Evolutionary conservation across 92 coral and sea anemone species (phyloP).

Genomic region (Phenganax marumi): DNA sequence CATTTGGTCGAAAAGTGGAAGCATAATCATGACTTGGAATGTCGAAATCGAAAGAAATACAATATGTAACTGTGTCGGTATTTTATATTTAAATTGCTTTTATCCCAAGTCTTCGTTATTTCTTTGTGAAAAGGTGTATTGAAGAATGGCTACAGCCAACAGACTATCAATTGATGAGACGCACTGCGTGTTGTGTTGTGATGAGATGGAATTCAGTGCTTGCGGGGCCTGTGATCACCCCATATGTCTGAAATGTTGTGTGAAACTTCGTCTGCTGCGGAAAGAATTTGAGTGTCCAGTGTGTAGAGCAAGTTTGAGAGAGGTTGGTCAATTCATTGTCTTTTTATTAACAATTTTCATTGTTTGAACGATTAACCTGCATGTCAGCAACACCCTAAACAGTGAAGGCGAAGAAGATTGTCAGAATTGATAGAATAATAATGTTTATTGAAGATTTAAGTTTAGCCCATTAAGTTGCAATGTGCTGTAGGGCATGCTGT

Average conservation of each 20-base stretch:
- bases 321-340: slow-evolving; percentile 51
- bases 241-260: slow-evolving; percentile 84
- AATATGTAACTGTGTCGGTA: background rate
- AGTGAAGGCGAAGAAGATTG: background rate
- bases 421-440: too few species aligned
- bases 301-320: slow-evolving; percentile 72
- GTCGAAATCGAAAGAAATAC: background rate
- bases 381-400: background rate
- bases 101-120: background rate
- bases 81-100: background rate
- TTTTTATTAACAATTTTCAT: background rate
- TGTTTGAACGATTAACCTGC: background rate
- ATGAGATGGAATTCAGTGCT: slow-evolving; percentile 79
- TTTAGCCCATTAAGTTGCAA: too few species aligned
- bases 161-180: slow-evolving; percentile 1
- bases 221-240: slow-evolving; percentile 90
- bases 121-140: background rate
- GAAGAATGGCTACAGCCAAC: slow-evolving; percentile 15
- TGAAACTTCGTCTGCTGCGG: slow-evolving; percentile 83
- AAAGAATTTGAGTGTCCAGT: slow-evolving; percentile 87
- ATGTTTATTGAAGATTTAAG: too few species aligned
- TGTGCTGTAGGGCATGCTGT: background rate
- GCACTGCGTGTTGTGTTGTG: slow-evolving; percentile 90
- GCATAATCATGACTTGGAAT: slow-evolving; percentile 2
- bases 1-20: background rate